Evolutionary conservation across 1,140 invertebrate species (phyloP).

Genomic region (Hyposmocoma kahamanoa): DNA sequence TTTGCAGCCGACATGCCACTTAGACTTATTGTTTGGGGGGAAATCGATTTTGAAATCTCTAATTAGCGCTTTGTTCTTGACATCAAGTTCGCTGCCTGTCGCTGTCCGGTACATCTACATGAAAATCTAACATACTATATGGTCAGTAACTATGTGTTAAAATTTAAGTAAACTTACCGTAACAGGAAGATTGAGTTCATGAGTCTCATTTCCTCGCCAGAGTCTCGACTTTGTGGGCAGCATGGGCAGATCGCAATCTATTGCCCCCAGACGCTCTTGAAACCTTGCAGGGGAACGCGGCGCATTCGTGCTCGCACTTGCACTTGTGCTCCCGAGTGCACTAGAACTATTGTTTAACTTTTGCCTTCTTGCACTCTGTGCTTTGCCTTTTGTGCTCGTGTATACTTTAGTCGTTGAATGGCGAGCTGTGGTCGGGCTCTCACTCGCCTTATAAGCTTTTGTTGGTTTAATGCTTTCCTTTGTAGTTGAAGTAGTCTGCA

Average conservation of each 20-base stretch:
- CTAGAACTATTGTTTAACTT: constrained; percentile 57
- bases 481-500: constrained; percentile 40
- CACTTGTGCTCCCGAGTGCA: constrained; percentile 17
- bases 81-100: too few relatives aligned
- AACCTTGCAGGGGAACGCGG: constrained; percentile 48
- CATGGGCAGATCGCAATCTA: constrained; percentile 77
- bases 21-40: too few relatives aligned
- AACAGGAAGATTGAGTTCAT: constrained; percentile 77
- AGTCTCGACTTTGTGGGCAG: constrained; percentile 76
- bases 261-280: constrained; percentile 75
- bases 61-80: too few relatives aligned
- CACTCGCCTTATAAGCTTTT: constrained; percentile 34
- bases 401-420: constrained; percentile 43
- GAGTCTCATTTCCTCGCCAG: constrained; percentile 80
- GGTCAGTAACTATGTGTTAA: too few relatives aligned
- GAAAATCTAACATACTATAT: too few relatives aligned
- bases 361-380: constrained; percentile 59
- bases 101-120: too few relatives aligned
- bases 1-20: too few relatives aligned
- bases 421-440: constrained; percentile 33
- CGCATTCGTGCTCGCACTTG: constrained; percentile 7
- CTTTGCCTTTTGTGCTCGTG: constrained; percentile 42
- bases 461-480: constrained; percentile 45
- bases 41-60: too few relatives aligned
- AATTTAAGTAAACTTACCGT: too few relatives aligned